phyloP scores from a whole-genome alignment of 2,888 invertebrate genomes.

The Anticlea derivata region DNA sequence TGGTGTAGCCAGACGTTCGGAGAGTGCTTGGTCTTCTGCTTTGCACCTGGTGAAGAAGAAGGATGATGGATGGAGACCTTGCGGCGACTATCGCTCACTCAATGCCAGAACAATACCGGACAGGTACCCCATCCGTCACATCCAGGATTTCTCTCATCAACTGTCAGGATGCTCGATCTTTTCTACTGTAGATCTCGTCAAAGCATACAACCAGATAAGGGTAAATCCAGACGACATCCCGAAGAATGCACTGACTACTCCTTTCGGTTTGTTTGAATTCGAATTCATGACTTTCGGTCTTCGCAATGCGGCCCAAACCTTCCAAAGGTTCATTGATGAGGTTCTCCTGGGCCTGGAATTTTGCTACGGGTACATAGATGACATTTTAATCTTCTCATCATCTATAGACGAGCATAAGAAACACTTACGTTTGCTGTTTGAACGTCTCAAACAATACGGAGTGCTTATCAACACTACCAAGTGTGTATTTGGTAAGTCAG shows the following conservation, averaged over 20 bases:
- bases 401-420: neutral
- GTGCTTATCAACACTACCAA: slow-evolving; percentile 8
- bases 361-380: slow-evolving; percentile 7
- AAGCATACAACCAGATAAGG: neutral
- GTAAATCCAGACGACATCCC: slow-evolving; percentile 1
- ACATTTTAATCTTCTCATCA: neutral
- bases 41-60: too few species aligned
- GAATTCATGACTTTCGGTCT: slow-evolving; percentile 4
- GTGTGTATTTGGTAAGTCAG: neutral
- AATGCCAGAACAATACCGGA: neutral
- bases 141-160: neutral
- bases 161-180: too few species aligned
- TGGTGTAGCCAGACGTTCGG: neutral
- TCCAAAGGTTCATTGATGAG: slow-evolving; percentile 1
- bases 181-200: too few species aligned
- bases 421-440: neutral
- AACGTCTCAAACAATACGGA: slow-evolving; percentile 3
- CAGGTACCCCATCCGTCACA: slow-evolving; percentile 1
- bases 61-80: too few species aligned
- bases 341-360: neutral
- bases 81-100: neutral
- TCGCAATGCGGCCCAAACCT: neutral
- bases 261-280: too few species aligned
- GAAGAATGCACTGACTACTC: neutral
- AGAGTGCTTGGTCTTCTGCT: slow-evolving; percentile 1